Base-by-base conservation (phyloP, 2,797 vertebrate species). In the Danio kyathit region DNA sequence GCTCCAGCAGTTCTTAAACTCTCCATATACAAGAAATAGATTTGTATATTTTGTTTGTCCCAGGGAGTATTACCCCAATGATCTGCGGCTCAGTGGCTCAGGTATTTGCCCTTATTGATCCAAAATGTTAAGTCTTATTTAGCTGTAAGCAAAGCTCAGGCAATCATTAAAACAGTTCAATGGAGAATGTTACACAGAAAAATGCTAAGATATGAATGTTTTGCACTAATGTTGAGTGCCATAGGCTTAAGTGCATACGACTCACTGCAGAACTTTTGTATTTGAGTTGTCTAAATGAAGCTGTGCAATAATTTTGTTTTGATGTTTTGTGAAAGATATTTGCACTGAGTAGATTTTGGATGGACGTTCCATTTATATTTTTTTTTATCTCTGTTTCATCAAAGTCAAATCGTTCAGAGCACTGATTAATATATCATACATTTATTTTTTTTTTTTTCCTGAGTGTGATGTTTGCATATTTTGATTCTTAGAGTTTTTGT, bases 291-390 rank as follows among this genome's bases (percentile, higher is more conserved):
- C 10, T 38, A 40, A 54, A 1, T 70, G 10, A 66, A 74, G 46
- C 40, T 57, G 82, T 83, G 77, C 65, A 80, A 83, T 76, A 17
- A 64, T 70, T 48, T 21, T 60, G 4, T n/a, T 61, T 43, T 3
- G 14, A 9, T 56, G 8, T 7, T 17, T 54, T 40, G 57, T 44
- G 49, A 54, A 65, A 65, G 38, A 29, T 16, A 12, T 57, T 75
- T 76, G 56, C 66, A 76, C 38, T 61, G 16, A 38, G 11, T 63
- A 56, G 73, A 56, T 61, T 17, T 4, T 74, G 16, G 49, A 64
- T n/a, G 6, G 13, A 52, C 1, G 40, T 71, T 48, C 56, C 48
- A 64, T 54, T 44, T 14, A 61, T 44, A 52, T 17, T 19, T 59
- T 57, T 57, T 6, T 52, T 48, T 48, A 7, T 2, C 46, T 1